phyloP scores from a whole-genome alignment of 2,113 vertebrate genomes.

The Oncorhynchus nerka region DNA sequence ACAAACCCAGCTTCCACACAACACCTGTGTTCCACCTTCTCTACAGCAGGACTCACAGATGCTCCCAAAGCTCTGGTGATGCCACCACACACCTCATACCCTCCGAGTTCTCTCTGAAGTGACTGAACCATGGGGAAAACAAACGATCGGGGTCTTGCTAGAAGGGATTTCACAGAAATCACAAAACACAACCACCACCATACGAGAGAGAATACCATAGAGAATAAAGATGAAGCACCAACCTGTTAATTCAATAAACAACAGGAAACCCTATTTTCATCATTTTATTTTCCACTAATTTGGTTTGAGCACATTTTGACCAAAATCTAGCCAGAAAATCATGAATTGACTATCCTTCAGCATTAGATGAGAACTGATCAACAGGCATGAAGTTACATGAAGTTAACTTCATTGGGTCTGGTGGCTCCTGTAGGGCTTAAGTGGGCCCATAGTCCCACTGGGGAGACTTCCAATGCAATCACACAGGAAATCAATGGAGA shows the following conservation, averaged over 20 bases:
- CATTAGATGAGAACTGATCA: slow-evolving; percentile 52
- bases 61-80: slow-evolving; percentile 56
- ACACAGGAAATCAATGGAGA: slow-evolving; percentile 38
- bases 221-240: slow-evolving; percentile 26
- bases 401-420: slow-evolving; percentile 48
- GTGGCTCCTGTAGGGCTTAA: slow-evolving; percentile 36
- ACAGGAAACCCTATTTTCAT: not conserved
- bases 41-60: slow-evolving; percentile 55
- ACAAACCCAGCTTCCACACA: slow-evolving; percentile 50
- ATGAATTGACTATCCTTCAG: slow-evolving; percentile 38
- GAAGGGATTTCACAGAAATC: slow-evolving; percentile 37
- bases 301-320: not conserved
- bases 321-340: slow-evolving; percentile 37
- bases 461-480: slow-evolving; percentile 45
- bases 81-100: not conserved
- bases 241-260: slow-evolving; percentile 25
- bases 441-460: slow-evolving; percentile 20
- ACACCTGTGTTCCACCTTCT: slow-evolving; percentile 48
- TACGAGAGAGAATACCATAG: slow-evolving; percentile 29
- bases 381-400: slow-evolving; percentile 41
- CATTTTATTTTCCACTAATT: not conserved
- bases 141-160: slow-evolving; percentile 9
- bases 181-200: slow-evolving; percentile 24
- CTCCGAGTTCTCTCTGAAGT: slow-evolving; percentile 51
- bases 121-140: slow-evolving; percentile 32